Conservation (phyloP, 2,888 invertebrate species). For the Leptinotarsa tumamoca region DNA sequence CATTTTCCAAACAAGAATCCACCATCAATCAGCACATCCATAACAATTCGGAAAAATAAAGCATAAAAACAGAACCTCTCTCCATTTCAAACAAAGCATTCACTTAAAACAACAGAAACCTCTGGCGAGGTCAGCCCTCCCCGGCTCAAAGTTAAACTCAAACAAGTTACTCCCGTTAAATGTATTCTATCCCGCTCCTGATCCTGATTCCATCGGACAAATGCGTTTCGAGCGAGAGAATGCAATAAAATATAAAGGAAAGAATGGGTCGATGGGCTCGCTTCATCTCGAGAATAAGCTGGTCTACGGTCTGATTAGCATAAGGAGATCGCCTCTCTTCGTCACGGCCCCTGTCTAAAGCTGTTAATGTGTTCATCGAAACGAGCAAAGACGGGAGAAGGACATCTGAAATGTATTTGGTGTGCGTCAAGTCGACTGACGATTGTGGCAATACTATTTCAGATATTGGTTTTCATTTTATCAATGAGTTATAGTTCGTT, state of each 20-base stretch:
- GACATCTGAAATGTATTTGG: constrained; percentile 40
- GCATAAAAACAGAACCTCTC: constrained; percentile 24
- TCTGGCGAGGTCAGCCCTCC: constrained; percentile 33
- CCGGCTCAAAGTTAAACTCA: constrained; percentile 37
- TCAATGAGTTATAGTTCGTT: too few relatives aligned
- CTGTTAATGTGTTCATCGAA: constrained; percentile 63
- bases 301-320: constrained; percentile 58
- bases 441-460: neutral
- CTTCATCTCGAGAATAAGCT: constrained; percentile 56
- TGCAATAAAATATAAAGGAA: constrained; percentile 39
- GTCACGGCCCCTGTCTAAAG: constrained; percentile 55
- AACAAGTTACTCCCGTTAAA: constrained; percentile 34
- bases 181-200: constrained; percentile 30
- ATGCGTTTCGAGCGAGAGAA: constrained; percentile 49
- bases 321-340: constrained; percentile 58
- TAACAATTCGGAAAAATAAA: constrained; percentile 29
- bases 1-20: too few relatives aligned
- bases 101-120: constrained; percentile 36
- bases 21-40: constrained; percentile 15
- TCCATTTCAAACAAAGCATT: constrained; percentile 32
- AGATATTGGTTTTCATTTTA: neutral
- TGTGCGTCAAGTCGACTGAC: constrained; percentile 32
- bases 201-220: constrained; percentile 52
- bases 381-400: constrained; percentile 48
- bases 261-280: constrained; percentile 31